These are phyloP conservation scores for Meteorus colon DNA, from an alignment of 2,888 invertebrate species.

Conservation along the genomic window DNA sequence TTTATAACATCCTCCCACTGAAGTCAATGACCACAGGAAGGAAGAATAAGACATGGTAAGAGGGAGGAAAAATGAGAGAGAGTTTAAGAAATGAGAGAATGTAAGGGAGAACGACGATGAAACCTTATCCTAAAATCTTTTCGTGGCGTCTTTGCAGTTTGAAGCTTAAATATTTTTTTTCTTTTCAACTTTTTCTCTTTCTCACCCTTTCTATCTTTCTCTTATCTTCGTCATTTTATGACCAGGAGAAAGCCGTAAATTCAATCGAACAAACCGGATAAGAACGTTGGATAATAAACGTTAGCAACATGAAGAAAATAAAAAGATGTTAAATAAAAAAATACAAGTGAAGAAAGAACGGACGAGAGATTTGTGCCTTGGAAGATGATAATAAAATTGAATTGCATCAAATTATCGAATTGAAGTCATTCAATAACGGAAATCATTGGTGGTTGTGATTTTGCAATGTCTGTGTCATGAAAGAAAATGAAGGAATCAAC, in stretches of 20 bases:
- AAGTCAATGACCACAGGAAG: constrained; percentile 12
- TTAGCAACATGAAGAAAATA: constrained; percentile 21
- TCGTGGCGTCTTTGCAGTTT: constrained; percentile 10
- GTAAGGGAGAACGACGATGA: constrained; percentile 30
- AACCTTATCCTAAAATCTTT: constrained; percentile 47
- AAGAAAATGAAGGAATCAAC: background rate
- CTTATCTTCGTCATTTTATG: constrained; percentile 42
- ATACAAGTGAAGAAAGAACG: background rate
- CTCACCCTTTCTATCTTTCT: constrained; percentile 11
- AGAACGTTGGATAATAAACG: constrained; percentile 22
- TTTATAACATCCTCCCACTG: constrained; percentile 36
- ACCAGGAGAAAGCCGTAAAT: constrained; percentile 36
- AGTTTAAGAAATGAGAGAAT: background rate
- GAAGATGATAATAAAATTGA: constrained; percentile 11
- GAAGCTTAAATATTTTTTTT: constrained; percentile 20
- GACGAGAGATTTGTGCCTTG: background rate
- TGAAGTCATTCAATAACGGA: constrained; percentile 12
- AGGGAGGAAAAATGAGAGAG: no score
- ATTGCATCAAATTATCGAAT: constrained; percentile 31
- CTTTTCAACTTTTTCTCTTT: background rate
- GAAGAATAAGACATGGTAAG: background rate
- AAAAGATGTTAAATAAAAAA: constrained; percentile 12
- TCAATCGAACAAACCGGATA: constrained; percentile 36
- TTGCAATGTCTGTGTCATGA: background rate
- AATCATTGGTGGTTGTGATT: constrained; percentile 1